These are phyloP conservation scores for Microtus oregoni DNA, from an alignment of 2,113 vertebrate genomes.

Conservation along the genomic window DNA sequence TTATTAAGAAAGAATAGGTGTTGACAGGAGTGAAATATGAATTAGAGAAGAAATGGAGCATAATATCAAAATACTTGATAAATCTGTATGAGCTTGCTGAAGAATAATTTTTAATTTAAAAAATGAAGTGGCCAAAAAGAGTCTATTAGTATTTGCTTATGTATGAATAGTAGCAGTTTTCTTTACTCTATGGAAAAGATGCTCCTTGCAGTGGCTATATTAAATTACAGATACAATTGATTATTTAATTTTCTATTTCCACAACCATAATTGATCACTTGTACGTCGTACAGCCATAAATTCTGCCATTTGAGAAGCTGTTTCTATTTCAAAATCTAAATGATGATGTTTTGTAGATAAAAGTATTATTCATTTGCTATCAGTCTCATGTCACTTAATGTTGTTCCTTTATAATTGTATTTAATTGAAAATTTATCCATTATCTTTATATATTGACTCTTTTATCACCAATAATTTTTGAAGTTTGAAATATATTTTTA, in stretches of 20 bases:
- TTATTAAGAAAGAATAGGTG: not conserved
- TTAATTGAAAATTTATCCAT: not conserved
- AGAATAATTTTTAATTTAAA: not conserved
- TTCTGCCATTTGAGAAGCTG: not conserved
- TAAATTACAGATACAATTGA: not conserved
- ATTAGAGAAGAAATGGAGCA: not conserved
- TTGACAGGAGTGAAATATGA: not conserved
- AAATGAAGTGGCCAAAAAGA: too few species aligned
- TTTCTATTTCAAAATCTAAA: not conserved
- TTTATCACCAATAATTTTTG: not conserved
- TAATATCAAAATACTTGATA: not conserved
- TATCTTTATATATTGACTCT: not conserved
- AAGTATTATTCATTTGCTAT: not conserved
- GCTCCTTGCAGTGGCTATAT: not conserved
- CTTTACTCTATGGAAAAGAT: not conserved
- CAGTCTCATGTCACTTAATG: not conserved
- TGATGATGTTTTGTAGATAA: not conserved
- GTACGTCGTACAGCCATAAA: not conserved
- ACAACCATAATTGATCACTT: not conserved
- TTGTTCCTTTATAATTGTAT: not conserved
- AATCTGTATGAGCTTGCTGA: not conserved
- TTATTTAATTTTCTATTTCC: not conserved
- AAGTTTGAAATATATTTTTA: not conserved
- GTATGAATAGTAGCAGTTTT: not conserved
- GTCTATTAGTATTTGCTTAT: not conserved